Conservation (phyloP, 2,797 vertebrate genomes). For the Odontamblyopus lacepedii region DNA sequence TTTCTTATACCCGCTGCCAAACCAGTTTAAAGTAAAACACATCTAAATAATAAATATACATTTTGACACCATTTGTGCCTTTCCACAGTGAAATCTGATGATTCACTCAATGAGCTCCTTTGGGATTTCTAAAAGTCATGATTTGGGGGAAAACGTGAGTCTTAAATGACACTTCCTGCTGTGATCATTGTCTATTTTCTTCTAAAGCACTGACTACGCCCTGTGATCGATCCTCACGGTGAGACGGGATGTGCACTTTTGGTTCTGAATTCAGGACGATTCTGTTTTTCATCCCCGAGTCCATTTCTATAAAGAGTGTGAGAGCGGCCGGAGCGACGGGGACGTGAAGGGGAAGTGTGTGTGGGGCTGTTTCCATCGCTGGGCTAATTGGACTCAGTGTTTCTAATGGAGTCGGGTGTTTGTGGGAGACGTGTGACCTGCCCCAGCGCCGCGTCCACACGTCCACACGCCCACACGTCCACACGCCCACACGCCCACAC, state of each 20-base stretch:
- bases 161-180: background rate
- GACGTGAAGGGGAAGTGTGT: slow-evolving; percentile 5
- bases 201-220: too few species aligned
- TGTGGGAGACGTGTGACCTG: background rate
- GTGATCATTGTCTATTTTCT: too few species aligned
- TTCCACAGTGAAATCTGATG: slow-evolving; percentile 46
- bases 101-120: slow-evolving; percentile 42
- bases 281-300: too few species aligned
- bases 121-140: slow-evolving; percentile 21
- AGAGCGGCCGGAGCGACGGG: background rate
- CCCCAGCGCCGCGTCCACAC: background rate
- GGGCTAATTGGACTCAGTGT: background rate
- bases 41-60: slow-evolving; percentile 2
- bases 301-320: too few species aligned
- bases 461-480: background rate
- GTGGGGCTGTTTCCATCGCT: background rate
- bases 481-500: too few species aligned
- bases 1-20: slow-evolving; percentile 48
- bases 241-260: too few species aligned
- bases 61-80: background rate
- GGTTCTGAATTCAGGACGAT: too few species aligned
- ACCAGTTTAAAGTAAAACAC: slow-evolving; percentile 14
- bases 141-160: background rate
- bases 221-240: too few species aligned
- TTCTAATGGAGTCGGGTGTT: slow-evolving; percentile 2